Conservation (phyloP, 2,888 invertebrate species). For the Hedychridium roseum region DNA sequence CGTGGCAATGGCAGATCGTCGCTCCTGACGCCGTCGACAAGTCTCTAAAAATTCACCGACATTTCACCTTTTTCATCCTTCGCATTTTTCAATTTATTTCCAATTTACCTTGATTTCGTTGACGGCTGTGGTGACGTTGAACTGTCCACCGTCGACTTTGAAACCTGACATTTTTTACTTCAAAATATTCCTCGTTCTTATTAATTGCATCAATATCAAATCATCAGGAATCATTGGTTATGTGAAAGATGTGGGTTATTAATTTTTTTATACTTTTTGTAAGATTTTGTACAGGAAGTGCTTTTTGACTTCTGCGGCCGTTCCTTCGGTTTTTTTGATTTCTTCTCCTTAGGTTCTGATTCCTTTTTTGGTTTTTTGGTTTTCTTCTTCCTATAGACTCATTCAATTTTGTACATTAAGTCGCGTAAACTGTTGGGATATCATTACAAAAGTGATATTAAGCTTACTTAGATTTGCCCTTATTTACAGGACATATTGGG, state of each 20-base stretch:
- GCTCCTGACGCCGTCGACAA: background rate
- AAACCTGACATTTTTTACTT: conserved; percentile 28
- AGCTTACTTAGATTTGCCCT: conserved; percentile 13
- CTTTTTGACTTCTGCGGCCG: background rate
- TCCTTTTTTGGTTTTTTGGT: conserved; percentile 1
- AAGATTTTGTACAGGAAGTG: background rate
- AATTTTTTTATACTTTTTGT: conserved; percentile 27
- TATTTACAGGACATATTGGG: conserved; percentile 21
- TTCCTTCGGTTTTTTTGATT: background rate
- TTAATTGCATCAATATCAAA: no score
- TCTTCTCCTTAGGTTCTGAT: background rate
- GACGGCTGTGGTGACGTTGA: conserved; percentile 11
- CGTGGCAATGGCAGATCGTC: conserved; percentile 19
- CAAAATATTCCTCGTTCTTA: no score
- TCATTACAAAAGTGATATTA: no score
- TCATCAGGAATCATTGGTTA: no score
- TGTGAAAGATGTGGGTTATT: no score
- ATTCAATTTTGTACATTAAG: no score
- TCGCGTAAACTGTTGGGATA: no score
- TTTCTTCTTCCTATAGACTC: no score
- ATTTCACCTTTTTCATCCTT: background rate
- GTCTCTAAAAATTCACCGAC: background rate
- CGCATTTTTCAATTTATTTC: conserved; percentile 6
- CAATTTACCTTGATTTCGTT: conserved; percentile 18
- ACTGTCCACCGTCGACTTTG: conserved; percentile 11